Evolutionary conservation across 2,113 vertebrate genomes (phyloP).

Genomic region (Nansenia antarctica): DNA sequence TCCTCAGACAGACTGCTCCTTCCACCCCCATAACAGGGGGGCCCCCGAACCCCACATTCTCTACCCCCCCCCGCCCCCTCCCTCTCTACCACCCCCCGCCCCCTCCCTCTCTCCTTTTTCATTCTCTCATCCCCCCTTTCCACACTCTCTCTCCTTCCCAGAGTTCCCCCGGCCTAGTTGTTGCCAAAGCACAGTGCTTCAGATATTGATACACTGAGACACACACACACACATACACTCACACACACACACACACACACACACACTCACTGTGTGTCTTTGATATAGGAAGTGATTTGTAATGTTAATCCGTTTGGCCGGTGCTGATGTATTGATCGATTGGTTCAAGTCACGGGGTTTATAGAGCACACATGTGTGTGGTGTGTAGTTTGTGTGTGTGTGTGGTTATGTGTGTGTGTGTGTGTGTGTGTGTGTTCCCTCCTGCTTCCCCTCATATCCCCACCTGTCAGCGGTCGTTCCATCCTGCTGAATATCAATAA

Average conservation of each 20-base stretch:
- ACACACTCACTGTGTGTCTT: no score
- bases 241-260: no score
- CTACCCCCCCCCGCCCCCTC: slow-evolving; percentile 13
- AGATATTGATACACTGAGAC: slow-evolving; percentile 16
- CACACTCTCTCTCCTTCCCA: neutral
- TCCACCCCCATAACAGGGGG: slow-evolving; percentile 22
- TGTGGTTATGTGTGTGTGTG: no score
- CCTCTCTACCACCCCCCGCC: no score
- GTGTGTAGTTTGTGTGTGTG: no score
- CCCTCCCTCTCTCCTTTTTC: slow-evolving; percentile 5
- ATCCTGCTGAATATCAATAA: neutral
- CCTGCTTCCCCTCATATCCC: slow-evolving; percentile 8
- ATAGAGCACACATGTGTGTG: neutral
- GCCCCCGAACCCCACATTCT: slow-evolving; percentile 7
- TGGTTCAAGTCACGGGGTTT: slow-evolving; percentile 9
- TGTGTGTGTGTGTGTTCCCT: neutral
- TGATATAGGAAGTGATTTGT: slow-evolving; percentile 32
- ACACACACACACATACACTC: no score
- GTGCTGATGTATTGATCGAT: slow-evolving; percentile 32
- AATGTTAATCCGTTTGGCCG: slow-evolving; percentile 25
- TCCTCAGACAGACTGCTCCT: slow-evolving; percentile 12
- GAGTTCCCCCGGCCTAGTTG: neutral
- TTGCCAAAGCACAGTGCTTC: slow-evolving; percentile 10
- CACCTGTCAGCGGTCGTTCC: neutral
- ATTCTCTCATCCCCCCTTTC: slow-evolving; percentile 4